These are phyloP conservation scores for Adineta ricciae DNA, from an alignment of 2,888 invertebrate species.

Conservation along the genomic window DNA sequence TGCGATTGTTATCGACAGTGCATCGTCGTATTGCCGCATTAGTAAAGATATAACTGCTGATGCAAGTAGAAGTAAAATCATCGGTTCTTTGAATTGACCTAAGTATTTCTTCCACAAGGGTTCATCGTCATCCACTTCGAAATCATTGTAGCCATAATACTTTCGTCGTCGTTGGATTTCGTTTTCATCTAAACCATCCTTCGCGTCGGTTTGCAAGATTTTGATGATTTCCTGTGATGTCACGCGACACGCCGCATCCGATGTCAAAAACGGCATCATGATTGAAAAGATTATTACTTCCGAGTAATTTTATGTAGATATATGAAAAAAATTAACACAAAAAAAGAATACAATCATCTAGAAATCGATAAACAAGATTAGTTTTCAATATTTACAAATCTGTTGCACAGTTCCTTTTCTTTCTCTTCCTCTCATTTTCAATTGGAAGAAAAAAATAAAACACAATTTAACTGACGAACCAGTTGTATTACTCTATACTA, in stretches of 20 bases:
- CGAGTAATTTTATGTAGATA: too few relatives aligned
- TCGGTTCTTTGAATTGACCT: constrained; percentile 80
- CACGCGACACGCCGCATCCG: constrained; percentile 24
- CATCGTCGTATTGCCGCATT: constrained; percentile 96
- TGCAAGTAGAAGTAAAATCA: constrained; percentile 80
- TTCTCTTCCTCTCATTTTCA: too few relatives aligned
- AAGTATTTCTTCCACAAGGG: constrained; percentile 31
- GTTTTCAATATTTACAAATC: too few relatives aligned
- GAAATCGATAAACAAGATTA: too few relatives aligned
- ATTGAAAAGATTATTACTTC: not conserved
- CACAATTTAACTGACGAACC: too few relatives aligned
- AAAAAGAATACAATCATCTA: too few relatives aligned
- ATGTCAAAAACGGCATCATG: constrained; percentile 32
- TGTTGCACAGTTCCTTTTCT: too few relatives aligned
- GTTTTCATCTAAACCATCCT: constrained; percentile 10
- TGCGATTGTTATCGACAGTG: constrained; percentile 91
- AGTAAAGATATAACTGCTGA: constrained; percentile 85
- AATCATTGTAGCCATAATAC: constrained; percentile 30
- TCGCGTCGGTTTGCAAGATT: constrained; percentile 14
- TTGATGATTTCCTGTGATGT: constrained; percentile 22
- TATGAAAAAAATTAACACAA: too few relatives aligned
- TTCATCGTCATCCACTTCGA: constrained; percentile 28
- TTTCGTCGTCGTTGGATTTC: constrained; percentile 22
- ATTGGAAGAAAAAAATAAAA: too few relatives aligned
- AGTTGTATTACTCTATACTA: too few relatives aligned